phyloP scores from a whole-genome alignment of 2,113 vertebrate species.

The Malaclemys terrapin region DNA sequence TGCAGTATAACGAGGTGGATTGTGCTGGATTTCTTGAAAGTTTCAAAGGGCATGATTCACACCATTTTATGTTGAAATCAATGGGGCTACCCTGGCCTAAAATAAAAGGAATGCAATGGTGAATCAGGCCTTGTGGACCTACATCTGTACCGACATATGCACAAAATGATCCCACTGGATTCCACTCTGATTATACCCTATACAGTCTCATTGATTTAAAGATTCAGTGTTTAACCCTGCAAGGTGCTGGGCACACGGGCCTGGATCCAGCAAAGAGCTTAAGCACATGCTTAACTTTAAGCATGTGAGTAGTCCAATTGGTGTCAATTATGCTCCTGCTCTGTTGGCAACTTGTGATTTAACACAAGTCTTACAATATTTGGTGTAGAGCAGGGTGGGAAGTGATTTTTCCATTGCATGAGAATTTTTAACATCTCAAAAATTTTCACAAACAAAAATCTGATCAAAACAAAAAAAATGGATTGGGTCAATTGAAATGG shows the following conservation, averaged over 20 bases:
- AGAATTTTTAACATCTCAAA: too few species aligned
- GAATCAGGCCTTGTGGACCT: neutral
- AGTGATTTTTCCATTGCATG: too few species aligned
- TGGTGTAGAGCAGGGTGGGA: too few species aligned
- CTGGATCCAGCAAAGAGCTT: neutral
- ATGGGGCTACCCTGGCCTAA: neutral
- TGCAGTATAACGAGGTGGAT: neutral
- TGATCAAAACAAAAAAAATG: too few species aligned
- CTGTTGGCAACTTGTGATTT: too few species aligned
- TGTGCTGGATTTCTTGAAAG: slow-evolving; percentile 30
- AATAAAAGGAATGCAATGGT: neutral
- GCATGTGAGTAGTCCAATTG: too few species aligned
- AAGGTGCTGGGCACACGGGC: neutral
- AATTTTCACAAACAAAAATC: too few species aligned
- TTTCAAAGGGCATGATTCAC: slow-evolving; percentile 55
- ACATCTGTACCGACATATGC: neutral
- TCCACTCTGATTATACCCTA: neutral
- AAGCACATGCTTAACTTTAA: neutral
- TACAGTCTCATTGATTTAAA: neutral
- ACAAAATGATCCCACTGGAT: neutral
- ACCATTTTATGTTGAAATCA: neutral
- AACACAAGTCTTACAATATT: too few species aligned
- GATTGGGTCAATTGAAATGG: too few species aligned
- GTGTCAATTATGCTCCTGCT: too few species aligned
- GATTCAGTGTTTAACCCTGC: neutral